Percentiles rank a stretch among this genome's conserved stretches.
Evolutionary conservation across 2,113 vertebrate genomes (phyloP).

Genomic region (Nesoenas mayeri): DNA sequence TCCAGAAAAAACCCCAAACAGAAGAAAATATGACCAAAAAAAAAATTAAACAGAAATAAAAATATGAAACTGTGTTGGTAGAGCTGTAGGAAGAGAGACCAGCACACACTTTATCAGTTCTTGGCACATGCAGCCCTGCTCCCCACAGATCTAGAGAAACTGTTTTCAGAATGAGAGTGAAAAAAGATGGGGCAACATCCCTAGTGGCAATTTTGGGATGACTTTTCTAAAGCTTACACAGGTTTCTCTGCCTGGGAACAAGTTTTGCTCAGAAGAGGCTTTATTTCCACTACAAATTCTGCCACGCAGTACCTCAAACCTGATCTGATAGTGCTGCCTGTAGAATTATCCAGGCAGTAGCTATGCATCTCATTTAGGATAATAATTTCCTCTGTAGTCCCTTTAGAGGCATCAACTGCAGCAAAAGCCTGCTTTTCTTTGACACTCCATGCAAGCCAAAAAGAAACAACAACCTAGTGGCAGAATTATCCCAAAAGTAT

Average conservation of each 20-base stretch:
- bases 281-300: not conserved
- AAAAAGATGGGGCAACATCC: not conserved
- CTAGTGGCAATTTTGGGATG: not conserved
- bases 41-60: not conserved
- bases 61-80: not conserved
- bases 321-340: not conserved
- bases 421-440: not conserved
- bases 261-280: not conserved
- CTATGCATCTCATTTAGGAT: not conserved
- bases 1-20: not conserved
- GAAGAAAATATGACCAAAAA: not conserved
- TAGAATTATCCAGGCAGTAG: conserved; percentile 26
- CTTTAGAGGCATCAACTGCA: conserved; percentile 3
- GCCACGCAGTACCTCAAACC: not conserved
- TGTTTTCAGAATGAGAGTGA: not conserved
- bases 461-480: not conserved
- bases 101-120: not conserved
- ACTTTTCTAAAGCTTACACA: not conserved
- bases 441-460: not conserved
- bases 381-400: not conserved
- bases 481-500: not conserved
- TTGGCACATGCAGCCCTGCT: not conserved
- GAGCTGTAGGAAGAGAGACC: not conserved
- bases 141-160: not conserved
- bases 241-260: not conserved